Conservation (phyloP, 2,113 vertebrate species). For the Chrysochloris asiatica region DNA sequence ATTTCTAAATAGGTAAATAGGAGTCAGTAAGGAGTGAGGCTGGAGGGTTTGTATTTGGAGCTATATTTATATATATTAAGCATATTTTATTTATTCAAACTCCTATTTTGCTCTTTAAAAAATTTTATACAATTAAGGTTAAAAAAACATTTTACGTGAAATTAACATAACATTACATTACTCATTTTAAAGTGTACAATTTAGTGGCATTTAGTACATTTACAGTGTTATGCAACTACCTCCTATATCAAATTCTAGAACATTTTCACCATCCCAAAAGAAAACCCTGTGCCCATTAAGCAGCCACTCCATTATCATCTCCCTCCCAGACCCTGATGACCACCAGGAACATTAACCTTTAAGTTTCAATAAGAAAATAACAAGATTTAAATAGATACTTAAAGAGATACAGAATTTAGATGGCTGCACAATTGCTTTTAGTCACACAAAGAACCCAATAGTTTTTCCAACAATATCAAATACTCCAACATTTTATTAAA, state of each 20-base stretch:
- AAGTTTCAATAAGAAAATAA: slow-evolving; percentile 2
- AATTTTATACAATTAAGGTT: no score
- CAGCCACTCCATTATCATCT: not conserved
- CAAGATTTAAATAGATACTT: slow-evolving; percentile 24
- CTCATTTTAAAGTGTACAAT: no score
- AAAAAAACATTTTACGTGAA: no score
- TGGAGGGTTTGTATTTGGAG: no score
- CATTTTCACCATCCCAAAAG: not conserved
- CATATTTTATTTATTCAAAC: no score
- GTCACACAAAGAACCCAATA: not conserved
- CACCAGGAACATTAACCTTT: slow-evolving; percentile 34
- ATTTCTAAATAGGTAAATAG: no score
- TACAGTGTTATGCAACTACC: not conserved
- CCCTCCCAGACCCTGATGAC: not conserved
- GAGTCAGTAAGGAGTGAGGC: no score
- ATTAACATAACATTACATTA: no score
- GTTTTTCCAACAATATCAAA: slow-evolving; percentile 50
- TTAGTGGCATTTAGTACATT: slow-evolving; percentile 17
- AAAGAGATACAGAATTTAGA: slow-evolving; percentile 34
- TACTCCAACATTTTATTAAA: slow-evolving; percentile 66
- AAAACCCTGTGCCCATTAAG: not conserved
- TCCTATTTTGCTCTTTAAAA: no score
- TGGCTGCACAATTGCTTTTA: not conserved
- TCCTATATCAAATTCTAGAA: slow-evolving; percentile 27
- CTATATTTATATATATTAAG: no score